Base-by-base conservation (phyloP, 2,888 invertebrate genomes). In the Coenonympha arcania region DNA sequence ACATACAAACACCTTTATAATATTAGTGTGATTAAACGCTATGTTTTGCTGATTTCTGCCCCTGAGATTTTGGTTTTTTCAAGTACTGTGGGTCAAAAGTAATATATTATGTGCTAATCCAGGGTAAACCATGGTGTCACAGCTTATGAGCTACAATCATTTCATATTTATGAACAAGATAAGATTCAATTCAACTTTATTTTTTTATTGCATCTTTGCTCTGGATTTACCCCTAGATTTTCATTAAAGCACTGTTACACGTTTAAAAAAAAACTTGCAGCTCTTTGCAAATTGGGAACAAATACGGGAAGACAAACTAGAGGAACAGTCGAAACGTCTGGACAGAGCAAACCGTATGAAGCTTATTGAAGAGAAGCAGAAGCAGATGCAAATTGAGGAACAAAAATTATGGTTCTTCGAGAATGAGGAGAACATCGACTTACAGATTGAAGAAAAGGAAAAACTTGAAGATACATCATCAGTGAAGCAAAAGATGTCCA, bases 341-440 rank as follows among this genome's bases (percentile, higher is more conserved):
- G 87, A 90, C 51, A 85, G 93, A 62, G 88, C 90, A 28, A 77
- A 72, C 37, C 73, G 88, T 4, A 65, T 84, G 36, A 71, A 79
- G 53, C 60, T 73, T 6, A 75, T 89, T 56, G 63, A 75, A 60
- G 71, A 87, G 37, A 86, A 90, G 52, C 89, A 90, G 65, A 76
- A 88, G 43, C 76, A 87, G 34, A 71, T 93, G 54, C 61, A 81
- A 49, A 77, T 87, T 18, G 66, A 77, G 36, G 89, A 88, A 65
- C 94, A 94, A 66, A 88, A 88, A 58, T 68, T 92, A 44, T 92
- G 92, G 92, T 95, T 92, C 89, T 95, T 95, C 78, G 93, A 95
- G 53, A 92, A 93, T 66, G 90, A 93, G 69, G 93, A 94, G 31
- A 74, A 90, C 62, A 89, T 93, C 60, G 92, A 94, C 63, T 77